These are phyloP conservation scores for Crocidura indochinensis DNA, from an alignment of 2,797 vertebrate species.

Conservation along the genomic window DNA sequence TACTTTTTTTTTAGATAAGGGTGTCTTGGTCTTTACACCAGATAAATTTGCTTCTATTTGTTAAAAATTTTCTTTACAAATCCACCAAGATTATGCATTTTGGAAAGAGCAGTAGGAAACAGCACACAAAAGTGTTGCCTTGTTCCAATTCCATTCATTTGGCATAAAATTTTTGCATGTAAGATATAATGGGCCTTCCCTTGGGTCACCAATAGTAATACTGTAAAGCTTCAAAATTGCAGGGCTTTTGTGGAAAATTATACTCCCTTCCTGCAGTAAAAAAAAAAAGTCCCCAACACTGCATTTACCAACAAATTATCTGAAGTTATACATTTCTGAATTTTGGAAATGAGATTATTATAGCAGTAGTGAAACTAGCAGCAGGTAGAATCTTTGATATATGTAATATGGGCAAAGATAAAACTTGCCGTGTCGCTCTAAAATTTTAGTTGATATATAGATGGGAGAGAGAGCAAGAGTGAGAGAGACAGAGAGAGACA, in stretches of 20 bases:
- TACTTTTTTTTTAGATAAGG: background rate
- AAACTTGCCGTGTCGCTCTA: background rate
- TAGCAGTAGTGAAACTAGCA: conserved; percentile 45
- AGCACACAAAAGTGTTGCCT: background rate
- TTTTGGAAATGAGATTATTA: background rate
- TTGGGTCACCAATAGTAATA: conserved; percentile 64
- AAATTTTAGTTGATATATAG: background rate
- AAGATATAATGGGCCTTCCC: conserved; percentile 51
- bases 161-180: conserved; percentile 18
- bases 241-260: conserved; percentile 55
- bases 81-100: background rate
- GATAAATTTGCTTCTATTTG: background rate
- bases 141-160: conserved; percentile 37
- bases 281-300: conserved; percentile 33
- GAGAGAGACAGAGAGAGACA: too few relatives aligned
- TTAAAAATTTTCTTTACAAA: background rate
- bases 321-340: conserved; percentile 57
- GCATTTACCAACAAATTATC: conserved; percentile 42
- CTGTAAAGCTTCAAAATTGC: conserved; percentile 58
- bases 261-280: conserved; percentile 53
- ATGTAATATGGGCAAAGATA: conserved; percentile 34
- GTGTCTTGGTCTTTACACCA: background rate
- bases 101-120: background rate
- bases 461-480: too few relatives aligned
- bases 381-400: background rate